Evolutionary conservation across 2,797 vertebrate genomes (phyloP).

Genomic region (Simalia tracyae): DNA sequence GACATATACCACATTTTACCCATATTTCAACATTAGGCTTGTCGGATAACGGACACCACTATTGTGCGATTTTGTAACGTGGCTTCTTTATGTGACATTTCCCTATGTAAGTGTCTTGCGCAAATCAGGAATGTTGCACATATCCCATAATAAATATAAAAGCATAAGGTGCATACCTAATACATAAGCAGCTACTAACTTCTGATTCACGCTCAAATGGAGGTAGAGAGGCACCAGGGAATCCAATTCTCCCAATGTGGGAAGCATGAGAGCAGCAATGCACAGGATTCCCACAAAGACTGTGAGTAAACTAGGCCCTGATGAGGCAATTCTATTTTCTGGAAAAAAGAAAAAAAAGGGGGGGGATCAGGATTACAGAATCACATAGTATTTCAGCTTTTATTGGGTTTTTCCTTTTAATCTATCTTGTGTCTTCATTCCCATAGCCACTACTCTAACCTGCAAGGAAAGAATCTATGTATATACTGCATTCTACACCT

Average conservation of each 20-base stretch:
- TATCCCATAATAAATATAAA: not conserved
- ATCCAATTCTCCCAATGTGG: slow-evolving; percentile 94
- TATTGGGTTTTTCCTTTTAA: not conserved
- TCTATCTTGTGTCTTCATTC: not conserved
- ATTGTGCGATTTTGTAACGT: not conserved
- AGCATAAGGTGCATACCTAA: slow-evolving; percentile 81
- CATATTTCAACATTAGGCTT: not conserved
- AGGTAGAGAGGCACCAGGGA: slow-evolving; percentile 99
- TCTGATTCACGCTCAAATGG: slow-evolving; percentile 99
- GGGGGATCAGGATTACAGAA: not conserved
- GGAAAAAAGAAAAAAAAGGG: slow-evolving; percentile 49
- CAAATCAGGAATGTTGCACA: not conserved
- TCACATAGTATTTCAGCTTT: accelerated
- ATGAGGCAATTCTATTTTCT: slow-evolving; percentile 88
- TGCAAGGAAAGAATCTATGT: not conserved
- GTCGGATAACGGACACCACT: not conserved
- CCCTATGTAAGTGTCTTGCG: not conserved
- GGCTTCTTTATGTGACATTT: not conserved
- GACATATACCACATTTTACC: not conserved
- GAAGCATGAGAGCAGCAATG: slow-evolving; percentile 95
- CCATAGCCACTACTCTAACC: not conserved
- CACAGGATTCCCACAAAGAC: slow-evolving; percentile 95
- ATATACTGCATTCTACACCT: not conserved
- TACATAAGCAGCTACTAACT: slow-evolving; percentile 99
- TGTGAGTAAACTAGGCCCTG: slow-evolving; percentile 94